Evolutionary conservation across 2,797 vertebrate genomes (phyloP).

Genomic region (Mastacembelus armatus): DNA sequence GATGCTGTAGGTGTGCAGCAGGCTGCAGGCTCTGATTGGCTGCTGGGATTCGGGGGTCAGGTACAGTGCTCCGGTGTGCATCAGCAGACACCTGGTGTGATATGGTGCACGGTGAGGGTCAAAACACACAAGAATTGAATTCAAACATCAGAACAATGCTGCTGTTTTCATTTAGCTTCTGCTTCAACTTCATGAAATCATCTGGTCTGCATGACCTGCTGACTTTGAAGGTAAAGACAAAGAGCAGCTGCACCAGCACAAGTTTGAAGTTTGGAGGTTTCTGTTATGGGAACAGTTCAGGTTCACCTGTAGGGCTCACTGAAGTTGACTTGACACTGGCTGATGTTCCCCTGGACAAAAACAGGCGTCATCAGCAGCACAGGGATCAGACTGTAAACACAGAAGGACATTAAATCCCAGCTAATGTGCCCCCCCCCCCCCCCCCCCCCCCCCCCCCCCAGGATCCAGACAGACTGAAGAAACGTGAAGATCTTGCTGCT

Average conservation of each 20-base stretch:
- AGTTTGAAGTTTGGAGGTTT: too few species aligned
- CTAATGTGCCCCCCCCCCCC: too few species aligned
- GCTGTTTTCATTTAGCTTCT: too few species aligned
- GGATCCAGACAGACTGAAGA: too few species aligned
- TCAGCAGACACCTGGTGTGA: slow-evolving; percentile 87
- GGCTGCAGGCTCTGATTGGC: slow-evolving; percentile 70
- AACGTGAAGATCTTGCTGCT: too few species aligned
- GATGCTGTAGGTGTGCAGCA: slow-evolving; percentile 82
- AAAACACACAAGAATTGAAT: background rate
- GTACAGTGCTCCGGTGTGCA: slow-evolving; percentile 81
- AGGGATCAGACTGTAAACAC: slow-evolving; percentile 83
- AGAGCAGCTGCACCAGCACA: too few species aligned
- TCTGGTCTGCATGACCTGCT: too few species aligned
- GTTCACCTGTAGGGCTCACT: slow-evolving; percentile 87
- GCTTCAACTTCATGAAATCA: too few species aligned
- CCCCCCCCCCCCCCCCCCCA: too few species aligned
- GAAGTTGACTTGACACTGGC: slow-evolving; percentile 86
- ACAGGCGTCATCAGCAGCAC: slow-evolving; percentile 87
- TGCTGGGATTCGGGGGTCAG: slow-evolving; percentile 28
- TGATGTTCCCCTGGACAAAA: slow-evolving; percentile 84
- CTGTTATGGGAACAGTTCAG: background rate
- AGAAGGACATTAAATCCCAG: background rate
- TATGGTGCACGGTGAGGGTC: background rate
- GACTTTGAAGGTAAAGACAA: too few species aligned
- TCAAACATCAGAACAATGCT: too few species aligned